Conservation (phyloP, 64 coral and sea anemone species). For the Montipora efflorescens region DNA sequence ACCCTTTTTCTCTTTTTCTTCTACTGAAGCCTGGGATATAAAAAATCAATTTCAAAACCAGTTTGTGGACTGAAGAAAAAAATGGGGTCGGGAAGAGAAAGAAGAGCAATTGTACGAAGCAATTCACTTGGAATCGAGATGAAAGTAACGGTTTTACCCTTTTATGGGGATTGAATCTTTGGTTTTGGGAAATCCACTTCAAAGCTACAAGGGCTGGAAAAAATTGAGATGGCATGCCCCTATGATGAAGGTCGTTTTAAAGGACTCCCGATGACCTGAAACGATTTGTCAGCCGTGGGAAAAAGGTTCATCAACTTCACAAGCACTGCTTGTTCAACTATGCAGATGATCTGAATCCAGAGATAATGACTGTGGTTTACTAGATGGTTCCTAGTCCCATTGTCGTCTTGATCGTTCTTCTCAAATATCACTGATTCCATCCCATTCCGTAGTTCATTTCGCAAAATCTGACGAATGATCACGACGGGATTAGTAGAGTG, state of each 20-base stretch:
- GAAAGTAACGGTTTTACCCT: neutral
- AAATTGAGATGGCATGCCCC: neutral
- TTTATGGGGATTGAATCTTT: neutral
- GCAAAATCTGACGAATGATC: too few species aligned
- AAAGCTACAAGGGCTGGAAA: neutral
- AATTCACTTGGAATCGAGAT: neutral
- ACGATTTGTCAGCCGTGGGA: neutral
- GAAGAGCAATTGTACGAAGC: neutral
- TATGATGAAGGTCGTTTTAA: neutral
- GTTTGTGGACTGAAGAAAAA: neutral
- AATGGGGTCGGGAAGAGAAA: neutral
- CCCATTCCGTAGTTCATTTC: too few species aligned
- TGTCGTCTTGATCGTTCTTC: neutral
- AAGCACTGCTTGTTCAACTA: too few species aligned
- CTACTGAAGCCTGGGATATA: neutral
- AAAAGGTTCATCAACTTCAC: too few species aligned
- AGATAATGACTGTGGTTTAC: neutral
- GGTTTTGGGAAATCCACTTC: neutral
- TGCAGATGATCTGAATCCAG: neutral
- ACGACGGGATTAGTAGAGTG: neutral
- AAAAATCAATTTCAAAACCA: neutral
- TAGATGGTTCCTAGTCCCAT: neutral
- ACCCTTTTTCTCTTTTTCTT: neutral
- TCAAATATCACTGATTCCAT: too few species aligned
- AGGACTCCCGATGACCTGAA: neutral